A percentile compares a stretch with the other conserved stretches of the same genome.
Conservation (phyloP, 2,113 vertebrate species). For the Myodes glareolus region DNA sequence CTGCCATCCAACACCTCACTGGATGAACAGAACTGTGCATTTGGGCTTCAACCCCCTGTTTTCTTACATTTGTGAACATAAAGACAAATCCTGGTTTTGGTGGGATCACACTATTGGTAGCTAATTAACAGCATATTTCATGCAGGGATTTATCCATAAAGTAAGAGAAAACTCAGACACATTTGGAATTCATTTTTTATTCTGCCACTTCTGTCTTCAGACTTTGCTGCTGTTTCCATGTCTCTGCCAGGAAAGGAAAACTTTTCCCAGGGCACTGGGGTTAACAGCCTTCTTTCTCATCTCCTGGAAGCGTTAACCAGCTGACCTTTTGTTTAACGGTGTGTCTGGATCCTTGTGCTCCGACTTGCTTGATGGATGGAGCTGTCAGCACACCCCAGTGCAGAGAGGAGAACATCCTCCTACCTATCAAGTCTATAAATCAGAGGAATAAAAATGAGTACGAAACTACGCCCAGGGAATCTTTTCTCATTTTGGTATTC, state of each 20-base stretch:
- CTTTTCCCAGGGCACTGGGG: slow-evolving; percentile 3
- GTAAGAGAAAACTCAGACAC: slow-evolving; percentile 28
- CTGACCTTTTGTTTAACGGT: slow-evolving; percentile 44
- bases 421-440: slow-evolving; percentile 64
- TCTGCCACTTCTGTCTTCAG: not conserved
- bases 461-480: not conserved
- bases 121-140: slow-evolving; percentile 26
- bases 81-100: not conserved
- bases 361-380: slow-evolving; percentile 65
- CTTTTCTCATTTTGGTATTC: slow-evolving; percentile 33
- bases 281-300: slow-evolving; percentile 53
- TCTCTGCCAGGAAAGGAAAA: slow-evolving; percentile 9
- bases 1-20: not conserved
- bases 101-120: not conserved
- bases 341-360: not conserved
- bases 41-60: not conserved
- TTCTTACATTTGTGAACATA: slow-evolving; percentile 8
- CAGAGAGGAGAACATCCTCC: not conserved
- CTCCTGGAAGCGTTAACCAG: slow-evolving; percentile 34
- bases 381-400: not conserved
- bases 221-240: not conserved
- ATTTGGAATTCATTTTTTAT: slow-evolving; percentile 35
- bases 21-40: not conserved
- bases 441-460: slow-evolving; percentile 61
- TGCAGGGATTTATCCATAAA: slow-evolving; percentile 5